Conservation (phyloP, 2,888 invertebrate genomes). For the Neoaliturus tenellus region DNA sequence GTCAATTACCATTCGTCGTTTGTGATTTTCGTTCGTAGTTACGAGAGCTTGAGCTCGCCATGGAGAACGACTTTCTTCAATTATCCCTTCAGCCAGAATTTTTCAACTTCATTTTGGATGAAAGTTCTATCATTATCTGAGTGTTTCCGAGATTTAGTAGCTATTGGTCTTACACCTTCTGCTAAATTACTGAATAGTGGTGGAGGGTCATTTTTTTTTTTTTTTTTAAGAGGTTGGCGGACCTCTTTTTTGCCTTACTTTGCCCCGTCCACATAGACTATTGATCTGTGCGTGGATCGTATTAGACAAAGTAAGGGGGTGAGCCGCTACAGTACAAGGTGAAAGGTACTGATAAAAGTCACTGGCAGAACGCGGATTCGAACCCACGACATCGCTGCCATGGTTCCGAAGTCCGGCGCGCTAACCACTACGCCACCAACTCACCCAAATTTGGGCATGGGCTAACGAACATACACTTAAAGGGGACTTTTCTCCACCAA, state of each 20-base stretch:
- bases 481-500: constrained; percentile 36
- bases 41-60: constrained; percentile 41
- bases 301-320: too few species aligned
- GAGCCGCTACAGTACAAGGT: too few species aligned
- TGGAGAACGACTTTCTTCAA: constrained; percentile 37
- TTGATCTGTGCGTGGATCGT: too few species aligned
- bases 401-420: too few species aligned
- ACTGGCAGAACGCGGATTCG: too few species aligned
- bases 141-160: constrained; percentile 42
- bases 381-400: too few species aligned
- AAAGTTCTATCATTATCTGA: constrained; percentile 30
- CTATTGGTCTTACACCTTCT: constrained; percentile 1
- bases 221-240: too few species aligned
- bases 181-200: constrained; percentile 19
- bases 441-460: constrained; percentile 33
- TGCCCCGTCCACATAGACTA: too few species aligned
- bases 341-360: too few species aligned
- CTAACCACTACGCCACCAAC: too few species aligned
- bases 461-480: neutral
- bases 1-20: constrained; percentile 11
- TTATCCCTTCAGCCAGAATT: constrained; percentile 10
- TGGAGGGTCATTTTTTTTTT: too few species aligned
- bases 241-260: too few species aligned
- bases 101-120: neutral
- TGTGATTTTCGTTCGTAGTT: constrained; percentile 8